phyloP scores from a whole-genome alignment of 2,888 invertebrate genomes.

The Girardia tigrina region DNA sequence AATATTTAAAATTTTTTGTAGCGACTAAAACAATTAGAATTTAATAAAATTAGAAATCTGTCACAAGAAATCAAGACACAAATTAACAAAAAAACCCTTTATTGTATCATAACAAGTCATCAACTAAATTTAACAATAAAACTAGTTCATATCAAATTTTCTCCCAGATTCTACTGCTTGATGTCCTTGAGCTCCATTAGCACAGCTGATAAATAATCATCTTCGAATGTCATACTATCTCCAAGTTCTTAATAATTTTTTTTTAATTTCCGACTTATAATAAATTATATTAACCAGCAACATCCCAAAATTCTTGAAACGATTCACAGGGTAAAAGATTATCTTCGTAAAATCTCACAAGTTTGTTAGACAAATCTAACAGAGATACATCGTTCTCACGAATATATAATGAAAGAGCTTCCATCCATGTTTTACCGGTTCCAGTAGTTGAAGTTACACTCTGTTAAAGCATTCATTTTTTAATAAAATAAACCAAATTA shows the following conservation, averaged over 20 bases:
- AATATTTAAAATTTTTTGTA: too few species aligned
- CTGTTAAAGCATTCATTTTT: too few species aligned
- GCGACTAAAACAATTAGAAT: too few species aligned
- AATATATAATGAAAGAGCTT: conserved; percentile 75
- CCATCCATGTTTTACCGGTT: conserved; percentile 61
- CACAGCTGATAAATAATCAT: not conserved
- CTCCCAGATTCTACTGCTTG: not conserved
- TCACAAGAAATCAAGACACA: too few species aligned
- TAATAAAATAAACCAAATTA: too few species aligned
- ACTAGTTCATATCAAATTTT: conserved; percentile 1
- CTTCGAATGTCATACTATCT: not conserved
- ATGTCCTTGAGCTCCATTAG: not conserved
- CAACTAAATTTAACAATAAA: conserved; percentile 17
- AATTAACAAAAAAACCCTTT: too few species aligned
- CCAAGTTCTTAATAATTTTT: not conserved
- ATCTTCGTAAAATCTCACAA: conserved; percentile 68
- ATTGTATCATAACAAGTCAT: too few species aligned
- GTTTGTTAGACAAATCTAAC: conserved; percentile 70
- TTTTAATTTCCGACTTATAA: not conserved
- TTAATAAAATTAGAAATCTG: too few species aligned
- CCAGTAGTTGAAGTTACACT: conserved; percentile 42
- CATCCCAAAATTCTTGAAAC: conserved; percentile 81
- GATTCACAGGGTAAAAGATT: conserved; percentile 77
- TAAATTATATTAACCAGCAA: conserved; percentile 56
- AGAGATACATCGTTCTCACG: conserved; percentile 79